Evolutionary conservation across 2,797 vertebrate species (phyloP), one percentile per base, ranked within the genome.

Genomic region (Morelia viridis): DNA sequence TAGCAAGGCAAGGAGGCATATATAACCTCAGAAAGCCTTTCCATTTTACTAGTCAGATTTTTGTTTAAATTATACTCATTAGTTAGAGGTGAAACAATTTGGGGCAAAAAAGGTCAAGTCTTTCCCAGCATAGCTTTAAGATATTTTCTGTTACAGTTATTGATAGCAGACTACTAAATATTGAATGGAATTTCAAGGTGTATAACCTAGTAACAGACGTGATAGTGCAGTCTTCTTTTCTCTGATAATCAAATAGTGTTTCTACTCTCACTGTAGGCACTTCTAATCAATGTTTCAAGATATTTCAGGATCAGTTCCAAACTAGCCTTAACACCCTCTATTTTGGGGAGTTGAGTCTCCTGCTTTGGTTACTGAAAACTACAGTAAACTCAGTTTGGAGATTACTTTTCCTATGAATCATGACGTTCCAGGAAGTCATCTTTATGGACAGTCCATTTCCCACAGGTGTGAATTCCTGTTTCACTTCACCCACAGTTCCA

Each of bases 131-230:
- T 15, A 58, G 7, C 12, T 50, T 85, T 84, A 41, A 85, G 64
- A 62, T 11, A 88, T 92, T 80, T 64, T 50, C 13, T 57, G 87
- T 84, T 58, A 84, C 86, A 83, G 24, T 88, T 86, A 83, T 56
- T 80, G 62, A 92, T n/a, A 83, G 58, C 5, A 24, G 7, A 26
- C 4, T 80, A 19, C 71, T 80, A 41, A 80, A 80, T 46, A 24
- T 46, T 46, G 71, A 88, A 62, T 91, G 56, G 85, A 87, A 62
- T 15, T 46, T 80, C 61, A 56, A 88, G 19, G 46, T 80, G 28
- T 53, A 13, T 88, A 71, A n/a, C 15, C n/a, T 88, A 31, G 19
- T 31, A 71, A 60, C 28, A 50, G 50, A 50, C 26, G n/a, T 50
- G 57, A 80, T 28, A 62, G 17, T 28, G 13, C 19, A 17, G n/a